phyloP scores from a whole-genome alignment of 2,888 invertebrate genomes.

The Lumbricus terrestris region DNA sequence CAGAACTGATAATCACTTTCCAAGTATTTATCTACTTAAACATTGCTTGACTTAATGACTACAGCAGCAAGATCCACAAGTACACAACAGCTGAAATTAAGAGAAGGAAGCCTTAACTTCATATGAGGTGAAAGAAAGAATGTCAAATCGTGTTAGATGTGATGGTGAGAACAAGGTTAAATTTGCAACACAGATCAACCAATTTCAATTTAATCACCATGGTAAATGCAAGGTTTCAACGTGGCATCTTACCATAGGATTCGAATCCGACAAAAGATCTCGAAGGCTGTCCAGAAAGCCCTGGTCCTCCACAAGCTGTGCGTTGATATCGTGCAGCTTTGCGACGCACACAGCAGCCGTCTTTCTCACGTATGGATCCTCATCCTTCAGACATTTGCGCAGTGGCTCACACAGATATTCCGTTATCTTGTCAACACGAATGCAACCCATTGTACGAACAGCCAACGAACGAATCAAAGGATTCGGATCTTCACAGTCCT shows the following conservation, averaged over 20 bases:
- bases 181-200: not conserved
- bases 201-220: not conserved
- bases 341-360: conserved; percentile 99
- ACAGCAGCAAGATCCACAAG: too few species aligned
- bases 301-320: conserved; percentile 75
- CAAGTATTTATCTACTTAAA: not conserved
- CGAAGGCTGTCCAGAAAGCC: conserved; percentile 95
- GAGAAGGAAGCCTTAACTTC: too few species aligned
- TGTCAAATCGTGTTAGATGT: too few species aligned
- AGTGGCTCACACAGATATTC: conserved; percentile 98
- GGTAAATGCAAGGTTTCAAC: not conserved
- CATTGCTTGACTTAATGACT: too few species aligned
- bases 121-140: not conserved
- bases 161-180: not conserved
- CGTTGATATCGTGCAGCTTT: conserved; percentile 92
- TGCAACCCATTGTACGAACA: conserved; percentile 99
- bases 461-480: conserved; percentile 96
- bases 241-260: conserved; percentile 80
- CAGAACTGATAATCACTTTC: not conserved
- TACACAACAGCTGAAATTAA: too few species aligned
- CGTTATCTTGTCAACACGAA: conserved; percentile 98
- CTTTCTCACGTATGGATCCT: conserved; percentile 70
- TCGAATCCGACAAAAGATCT: conserved; percentile 95
- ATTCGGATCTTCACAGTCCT: conserved; percentile 99
- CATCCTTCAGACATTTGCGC: conserved; percentile 69